Conservation (phyloP, 2,113 vertebrate species). For the Myocastor coypus region DNA sequence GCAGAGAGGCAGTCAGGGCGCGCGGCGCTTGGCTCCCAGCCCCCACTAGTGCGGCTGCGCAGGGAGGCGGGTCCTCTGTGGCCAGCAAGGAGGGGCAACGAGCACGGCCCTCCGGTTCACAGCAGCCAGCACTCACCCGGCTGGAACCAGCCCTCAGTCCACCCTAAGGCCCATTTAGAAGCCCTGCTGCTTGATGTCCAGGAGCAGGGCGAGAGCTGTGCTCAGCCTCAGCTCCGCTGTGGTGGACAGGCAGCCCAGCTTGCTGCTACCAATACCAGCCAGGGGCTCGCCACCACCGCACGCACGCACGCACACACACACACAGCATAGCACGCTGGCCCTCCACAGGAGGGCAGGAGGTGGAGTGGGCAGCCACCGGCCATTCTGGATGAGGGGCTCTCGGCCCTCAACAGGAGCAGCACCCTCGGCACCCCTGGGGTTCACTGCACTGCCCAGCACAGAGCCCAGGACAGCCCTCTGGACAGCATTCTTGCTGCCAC, state of each 20-base stretch:
- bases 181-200: neutral
- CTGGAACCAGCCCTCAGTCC: neutral
- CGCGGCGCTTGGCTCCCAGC: neutral
- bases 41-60: neutral
- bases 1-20: conserved; percentile 7
- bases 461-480: neutral
- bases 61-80: neutral
- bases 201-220: too few species aligned
- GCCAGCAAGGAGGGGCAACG: neutral
- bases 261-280: neutral
- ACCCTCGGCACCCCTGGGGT: neutral
- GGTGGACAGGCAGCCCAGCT: neutral
- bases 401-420: neutral
- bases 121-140: neutral
- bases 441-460: neutral
- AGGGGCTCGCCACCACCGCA: neutral
- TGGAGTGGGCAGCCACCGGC: neutral
- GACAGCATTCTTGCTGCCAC: neutral
- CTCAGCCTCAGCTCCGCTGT: neutral
- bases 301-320: too few species aligned
- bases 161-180: rapidly evolving
- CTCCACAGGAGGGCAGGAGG: neutral
- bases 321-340: rapidly evolving
- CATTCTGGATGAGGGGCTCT: neutral
- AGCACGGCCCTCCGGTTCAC: neutral